Percentiles rank a stretch among this genome's conserved stretches.
phyloP scores from a whole-genome alignment of 37 sponge, comb jelly and placozoan genomes.

The Trichoplax adhaerens region DNA sequence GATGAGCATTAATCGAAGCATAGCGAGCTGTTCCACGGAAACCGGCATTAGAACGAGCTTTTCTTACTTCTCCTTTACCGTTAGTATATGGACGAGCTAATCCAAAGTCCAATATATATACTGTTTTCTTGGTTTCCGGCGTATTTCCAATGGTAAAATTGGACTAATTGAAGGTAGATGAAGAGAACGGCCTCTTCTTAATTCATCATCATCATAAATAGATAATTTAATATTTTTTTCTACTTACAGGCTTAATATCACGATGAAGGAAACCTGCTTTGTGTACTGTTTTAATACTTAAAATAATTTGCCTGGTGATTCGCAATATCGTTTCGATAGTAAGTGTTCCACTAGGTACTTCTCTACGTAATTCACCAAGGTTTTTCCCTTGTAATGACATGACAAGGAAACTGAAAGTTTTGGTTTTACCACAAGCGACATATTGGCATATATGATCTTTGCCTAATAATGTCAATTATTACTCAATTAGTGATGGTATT shows the following conservation, averaged over 20 bases:
- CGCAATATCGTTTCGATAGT: constrained; percentile 69
- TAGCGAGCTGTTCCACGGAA: constrained; percentile 94
- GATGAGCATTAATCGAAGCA: constrained; percentile 84
- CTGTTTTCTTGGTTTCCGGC: constrained; percentile 23
- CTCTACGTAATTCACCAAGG: constrained; percentile 73
- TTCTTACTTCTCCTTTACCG: constrained; percentile 47
- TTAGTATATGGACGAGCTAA: constrained; percentile 78
- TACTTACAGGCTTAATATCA: constrained; percentile 76
- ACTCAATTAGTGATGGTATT: too few species aligned
- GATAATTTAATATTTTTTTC: too few species aligned
- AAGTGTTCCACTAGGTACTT: constrained; percentile 28
- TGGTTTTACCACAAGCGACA: constrained; percentile 76
- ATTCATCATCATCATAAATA: too few species aligned
- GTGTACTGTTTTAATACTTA: constrained; percentile 70
- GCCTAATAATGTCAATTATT: too few species aligned
- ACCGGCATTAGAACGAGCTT: constrained; percentile 68
- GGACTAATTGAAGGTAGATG: constrained; percentile 7
- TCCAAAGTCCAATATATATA: constrained; percentile 86
- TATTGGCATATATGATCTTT: constrained; percentile 58
- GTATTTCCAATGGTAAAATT: constrained; percentile 82
- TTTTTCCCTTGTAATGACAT: constrained; percentile 88
- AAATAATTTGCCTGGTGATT: constrained; percentile 54
- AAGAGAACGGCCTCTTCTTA: too few species aligned
- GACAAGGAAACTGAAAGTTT: constrained; percentile 73
- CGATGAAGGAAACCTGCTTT: constrained; percentile 88